Evolutionary conservation across 2,888 invertebrate genomes (phyloP), one percentile per base, ranked within the genome.

Genomic region (Eristalis pertinax): DNA sequence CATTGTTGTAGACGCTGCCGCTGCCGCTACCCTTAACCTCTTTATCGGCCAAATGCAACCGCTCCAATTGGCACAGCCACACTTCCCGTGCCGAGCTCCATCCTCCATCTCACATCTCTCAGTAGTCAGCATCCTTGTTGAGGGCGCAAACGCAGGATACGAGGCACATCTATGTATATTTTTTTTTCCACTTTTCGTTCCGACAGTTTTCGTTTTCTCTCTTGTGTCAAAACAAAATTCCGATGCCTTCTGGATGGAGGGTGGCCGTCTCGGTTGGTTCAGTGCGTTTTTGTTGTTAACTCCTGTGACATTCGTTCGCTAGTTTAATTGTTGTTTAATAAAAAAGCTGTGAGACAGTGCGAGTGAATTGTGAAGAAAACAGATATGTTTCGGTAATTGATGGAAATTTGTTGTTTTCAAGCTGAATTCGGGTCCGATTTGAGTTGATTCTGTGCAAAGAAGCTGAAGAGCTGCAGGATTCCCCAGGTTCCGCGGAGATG

Each of bases 211-310:
- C 19, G 50, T 50, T 74, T 85, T 60, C 60, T 24, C 60, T 60
- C 70, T 65, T 72, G 70, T 84, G 79, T 87, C 87, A 87, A 83
- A 87, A 80, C 75, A 84, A 84, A 76, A 87, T 87, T 73, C 69
- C 80, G 67, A 76, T 64, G 63, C 81, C 79, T 67, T 69, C 84
- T 64, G 79, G 64, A 67, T 50, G 70, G 77, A 82, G 73, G 74
- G 83, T 74, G 69, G 68, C 62, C 50, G 38, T 38, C 35, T 8
- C 38, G 79, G 50, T 19, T 50, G 79, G 43, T 79, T 73, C 68
- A 32, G 84, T 74, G 84, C 83, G 70, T 75, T 75, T 83, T 72
- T 86, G 75, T 86, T 86, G 68, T 86, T 79, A 72, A 67, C 11
- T 70, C 29, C n/a, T 8, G 38, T 58, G 38, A 70, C 29, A 70